phyloP scores from a whole-genome alignment of 2,113 vertebrate species.

The Hemichromis elongatus region DNA sequence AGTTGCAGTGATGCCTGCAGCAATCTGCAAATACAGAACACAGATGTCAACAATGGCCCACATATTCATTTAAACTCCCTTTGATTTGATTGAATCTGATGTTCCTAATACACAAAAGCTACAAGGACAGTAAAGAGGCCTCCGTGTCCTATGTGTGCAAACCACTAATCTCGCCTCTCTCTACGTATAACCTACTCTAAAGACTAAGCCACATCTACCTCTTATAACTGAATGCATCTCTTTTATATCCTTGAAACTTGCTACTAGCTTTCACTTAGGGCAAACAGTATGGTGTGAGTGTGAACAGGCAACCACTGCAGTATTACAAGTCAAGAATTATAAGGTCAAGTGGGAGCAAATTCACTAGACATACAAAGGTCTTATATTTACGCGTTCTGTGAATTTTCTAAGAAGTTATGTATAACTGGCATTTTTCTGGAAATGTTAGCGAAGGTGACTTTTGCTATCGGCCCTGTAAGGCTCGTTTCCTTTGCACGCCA shows the following conservation, averaged over 20 bases:
- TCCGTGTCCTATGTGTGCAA: not conserved
- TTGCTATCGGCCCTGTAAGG: not conserved
- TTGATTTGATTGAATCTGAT: not conserved
- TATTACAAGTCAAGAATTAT: not conserved
- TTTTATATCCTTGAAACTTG: not conserved
- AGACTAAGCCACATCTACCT: not conserved
- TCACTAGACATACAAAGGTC: not conserved
- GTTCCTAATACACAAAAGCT: not conserved
- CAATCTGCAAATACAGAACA: slow-evolving; percentile 53
- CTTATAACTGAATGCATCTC: accelerated
- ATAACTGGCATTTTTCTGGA: not conserved
- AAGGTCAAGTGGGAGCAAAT: not conserved
- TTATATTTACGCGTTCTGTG: not conserved
- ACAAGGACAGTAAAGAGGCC: not conserved
- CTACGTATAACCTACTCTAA: too few species aligned
- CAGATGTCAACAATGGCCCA: not conserved
- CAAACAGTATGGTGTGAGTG: accelerated
- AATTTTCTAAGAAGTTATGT: not conserved
- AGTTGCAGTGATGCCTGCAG: slow-evolving; percentile 35
- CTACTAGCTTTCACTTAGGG: not conserved
- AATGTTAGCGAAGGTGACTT: not conserved
- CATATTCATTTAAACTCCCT: accelerated
- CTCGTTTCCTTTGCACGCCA: not conserved
- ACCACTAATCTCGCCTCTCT: not conserved
- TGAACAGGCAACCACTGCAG: not conserved